Evolutionary conservation across 2,888 invertebrate species (phyloP), one percentile per base, ranked within the genome.

Genomic region (Neoaliturus tenellus): DNA sequence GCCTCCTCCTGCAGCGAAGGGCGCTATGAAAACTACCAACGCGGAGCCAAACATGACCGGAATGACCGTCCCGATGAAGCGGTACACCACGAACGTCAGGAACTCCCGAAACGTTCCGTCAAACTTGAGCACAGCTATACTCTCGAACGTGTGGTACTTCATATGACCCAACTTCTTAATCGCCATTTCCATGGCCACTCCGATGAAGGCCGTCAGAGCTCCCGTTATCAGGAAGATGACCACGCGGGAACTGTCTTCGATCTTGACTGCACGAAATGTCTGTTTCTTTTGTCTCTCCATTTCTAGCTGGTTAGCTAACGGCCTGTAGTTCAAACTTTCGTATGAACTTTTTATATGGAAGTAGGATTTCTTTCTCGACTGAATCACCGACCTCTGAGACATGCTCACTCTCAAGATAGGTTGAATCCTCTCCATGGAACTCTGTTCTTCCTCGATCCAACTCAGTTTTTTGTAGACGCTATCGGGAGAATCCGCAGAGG

Each of bases 1-100:
- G 51, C 93, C 93, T 88, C 93, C 93, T 6, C 93, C 93, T 14
- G 92, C 92, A 39, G 93, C 92, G 62, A 91, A 91, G 12, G 93
- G 93, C 6, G 69, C 69, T 28, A 69, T 69, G 20, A 69, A 69
- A 3, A 69, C 69, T 5, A 69, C 69, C 4, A 69, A n/a, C 20
- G 35, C 69, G 6, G 69, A 33, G 12, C 35, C 69, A n/a, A n/a
- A n/a, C 83, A 85, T 73, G 25, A 81, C 85, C 20, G 83, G 82
- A n/a, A 62, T 20, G 8, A 83, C 73, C 41, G 58, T 39, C 75
- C 85, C 67, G 82, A 82, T 14, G 1, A 28, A 10, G 12, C 62
- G 62, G 80, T 82, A 94, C 94, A 88, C 55, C 35, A 80, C 20
- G 23, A 80, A 55, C 23, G 20, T 31, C 20, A 55, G 39, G 14